A percentile compares a stretch with the other conserved stretches of the same genome.
Evolutionary conservation across 2,113 vertebrate genomes (phyloP).

Genomic region (Cebus imitator): DNA sequence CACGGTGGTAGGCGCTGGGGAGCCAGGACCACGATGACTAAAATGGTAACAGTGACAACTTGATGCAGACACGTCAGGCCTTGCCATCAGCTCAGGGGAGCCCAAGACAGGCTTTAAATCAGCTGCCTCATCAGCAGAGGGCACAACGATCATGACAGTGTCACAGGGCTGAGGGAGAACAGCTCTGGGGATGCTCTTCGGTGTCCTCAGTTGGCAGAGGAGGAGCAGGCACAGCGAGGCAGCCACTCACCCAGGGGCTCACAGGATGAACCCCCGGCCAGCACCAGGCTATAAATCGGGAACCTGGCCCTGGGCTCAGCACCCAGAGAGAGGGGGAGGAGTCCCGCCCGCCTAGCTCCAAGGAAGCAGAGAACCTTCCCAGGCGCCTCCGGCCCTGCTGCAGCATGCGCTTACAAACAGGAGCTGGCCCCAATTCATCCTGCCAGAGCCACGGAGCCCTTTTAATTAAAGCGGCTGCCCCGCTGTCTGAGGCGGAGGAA

Average conservation of each 20-base stretch:
- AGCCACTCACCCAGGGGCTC: background rate
- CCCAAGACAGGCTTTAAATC: background rate
- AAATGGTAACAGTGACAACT: background rate
- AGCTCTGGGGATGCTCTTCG: rapidly evolving
- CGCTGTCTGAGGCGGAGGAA: slow-evolving; percentile 80
- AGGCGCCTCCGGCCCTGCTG: rapidly evolving
- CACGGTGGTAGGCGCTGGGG: background rate
- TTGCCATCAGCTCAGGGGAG: too few relatives aligned
- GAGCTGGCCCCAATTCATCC: background rate
- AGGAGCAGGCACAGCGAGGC: background rate
- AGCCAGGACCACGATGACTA: background rate
- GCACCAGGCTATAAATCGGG: background rate
- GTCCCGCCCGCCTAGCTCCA: rapidly evolving
- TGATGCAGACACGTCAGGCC: background rate
- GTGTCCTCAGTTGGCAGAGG: rapidly evolving
- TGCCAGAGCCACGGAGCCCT: background rate
- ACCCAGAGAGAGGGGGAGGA: too few relatives aligned
- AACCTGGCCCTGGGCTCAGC: background rate
- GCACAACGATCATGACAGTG: rapidly evolving
- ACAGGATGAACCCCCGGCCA: background rate
- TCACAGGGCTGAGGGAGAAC: rapidly evolving
- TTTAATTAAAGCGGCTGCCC: slow-evolving; percentile 71
- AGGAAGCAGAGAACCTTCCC: rapidly evolving
- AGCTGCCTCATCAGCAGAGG: rapidly evolving
- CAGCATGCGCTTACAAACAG: rapidly evolving